Evolutionary conservation across 2,888 invertebrate genomes (phyloP).

Genomic region (Marasmarcha lunaedactyla): DNA sequence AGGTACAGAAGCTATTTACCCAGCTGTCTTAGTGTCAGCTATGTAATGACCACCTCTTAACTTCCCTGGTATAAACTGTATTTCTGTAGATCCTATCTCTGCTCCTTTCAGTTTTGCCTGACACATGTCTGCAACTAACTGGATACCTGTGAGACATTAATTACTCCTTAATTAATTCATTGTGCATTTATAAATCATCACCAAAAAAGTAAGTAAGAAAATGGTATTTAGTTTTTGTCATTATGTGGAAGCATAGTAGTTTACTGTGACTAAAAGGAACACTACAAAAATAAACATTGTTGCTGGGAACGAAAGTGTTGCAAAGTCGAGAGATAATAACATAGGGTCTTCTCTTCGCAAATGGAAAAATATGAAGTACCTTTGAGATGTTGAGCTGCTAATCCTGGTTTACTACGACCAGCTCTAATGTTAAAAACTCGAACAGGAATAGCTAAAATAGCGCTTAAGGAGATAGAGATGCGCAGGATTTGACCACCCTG

Average conservation of each 20-base stretch:
- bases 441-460: conserved; percentile 78
- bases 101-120: conserved; percentile 79
- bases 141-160: conserved; percentile 67
- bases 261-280: background rate
- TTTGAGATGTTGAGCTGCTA: conserved; percentile 85
- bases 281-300: no score
- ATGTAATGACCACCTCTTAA: conserved; percentile 73
- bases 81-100: conserved; percentile 78
- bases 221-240: no score
- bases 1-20: conserved; percentile 52
- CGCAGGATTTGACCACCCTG: conserved; percentile 94
- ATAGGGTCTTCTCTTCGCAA: no score
- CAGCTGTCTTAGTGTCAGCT: conserved; percentile 86
- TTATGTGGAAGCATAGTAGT: background rate
- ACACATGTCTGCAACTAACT: conserved; percentile 80
- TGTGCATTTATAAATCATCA: background rate
- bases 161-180: background rate
- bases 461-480: conserved; percentile 83
- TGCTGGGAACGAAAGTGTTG: no score
- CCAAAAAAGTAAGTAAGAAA: background rate
- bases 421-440: conserved; percentile 84
- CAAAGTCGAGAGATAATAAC: no score
- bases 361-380: conserved; percentile 53
- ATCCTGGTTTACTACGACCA: conserved; percentile 83
- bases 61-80: conserved; percentile 78